Base-by-base conservation (phyloP, 1,140 invertebrate genomes). In the Arion vulgaris region DNA sequence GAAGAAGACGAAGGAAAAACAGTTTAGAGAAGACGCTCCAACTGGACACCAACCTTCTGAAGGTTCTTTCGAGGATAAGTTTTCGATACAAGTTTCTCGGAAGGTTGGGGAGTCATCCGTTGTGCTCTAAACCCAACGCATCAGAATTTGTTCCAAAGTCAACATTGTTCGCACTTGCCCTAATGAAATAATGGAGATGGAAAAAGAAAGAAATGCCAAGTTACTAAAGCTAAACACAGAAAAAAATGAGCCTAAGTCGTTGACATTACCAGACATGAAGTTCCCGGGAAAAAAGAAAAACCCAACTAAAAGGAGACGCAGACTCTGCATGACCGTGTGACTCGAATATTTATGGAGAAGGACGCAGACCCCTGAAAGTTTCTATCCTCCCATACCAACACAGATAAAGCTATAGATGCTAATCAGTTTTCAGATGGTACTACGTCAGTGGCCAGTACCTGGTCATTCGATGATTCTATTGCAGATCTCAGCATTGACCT, bases 1-100 rank as follows among this genome's bases (percentile, higher is more conserved):
- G 41, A 13, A 38, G 80, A 39, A 39, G 69, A 32, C 39, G 80
- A 1, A 73, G 80, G 38, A 81, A 36, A 81, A 74, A 39, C 71
- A 74, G 41, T 57, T 57, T 49, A 34, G 78, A 36, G 78, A 80
- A 36, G 71, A 80, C 39, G 71, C 80, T 57, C 80, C 80, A 17
- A 45, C 49, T 32, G 49, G 49, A 57, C 80, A 81, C 11, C 53
- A 81, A 74, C 80, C 80, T 74, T 81, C 71, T n/a, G 80, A 81
- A 34, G 74, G 80, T 71, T 81, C 80, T 81, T 81, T 81, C 41
- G 80, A 81, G 73, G 80, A 81, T 57, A 81, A 51, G 80, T 81
- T 73, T 81, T 81, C 49, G 80, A 81, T 71, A 9, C 32, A 69
- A 5, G 26, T 69, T 32, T 81, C 80, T 17, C 45, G 15, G 80